Evolutionary conservation across 2,113 vertebrate species (phyloP), one percentile per base, ranked within the genome.

Genomic region (Dissostichus mawsoni): DNA sequence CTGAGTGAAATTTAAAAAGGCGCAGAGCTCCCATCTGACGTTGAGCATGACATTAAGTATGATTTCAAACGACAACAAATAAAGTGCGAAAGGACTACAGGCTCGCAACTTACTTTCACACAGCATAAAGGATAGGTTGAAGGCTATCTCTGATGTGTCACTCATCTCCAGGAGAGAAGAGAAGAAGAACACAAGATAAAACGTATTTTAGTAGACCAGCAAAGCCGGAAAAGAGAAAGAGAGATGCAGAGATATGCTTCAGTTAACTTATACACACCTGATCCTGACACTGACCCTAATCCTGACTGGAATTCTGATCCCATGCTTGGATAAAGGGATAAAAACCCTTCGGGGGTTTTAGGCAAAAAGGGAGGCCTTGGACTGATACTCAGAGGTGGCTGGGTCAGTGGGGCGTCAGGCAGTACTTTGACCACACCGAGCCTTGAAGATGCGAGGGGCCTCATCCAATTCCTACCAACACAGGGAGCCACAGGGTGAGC

Each of bases 121-220:
- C 72, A 87, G 87, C 72, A 87, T 83, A 86, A 92, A 90, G 87
- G 88, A 91, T 83, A 53, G 85, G 82, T 74, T 89, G 82, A 90
- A 90, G 89, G 85, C 81, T 78, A 90, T 80, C 87, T 93, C 90
- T 91, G 88, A 93, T 89, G 89, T 93, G 89, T 88, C 90, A 89
- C 67, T 92, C 89, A 89, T 89, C 89, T 91, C 78, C 77, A 82
- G 63, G 66, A 81, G 81, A 82, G 76, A 81, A 48, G 65, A 85
- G 84, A 78, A 75, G 80, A 62, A 56, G 66, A 76, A 79, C 80
- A 65, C 69, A 67, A 83, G 89, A 89, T 89, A 78, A 91, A 90
- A 89, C 57, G 4, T 69, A 69, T 83, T 90, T 78, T 86, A 81
- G 89, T 85, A 71, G 80, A 85, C 41, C 72, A 61, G 81, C 62